Evolutionary conservation across 2,113 vertebrate genomes (phyloP), one percentile per base, ranked within the genome.

Genomic region (Oncorhynchus mykiss): DNA sequence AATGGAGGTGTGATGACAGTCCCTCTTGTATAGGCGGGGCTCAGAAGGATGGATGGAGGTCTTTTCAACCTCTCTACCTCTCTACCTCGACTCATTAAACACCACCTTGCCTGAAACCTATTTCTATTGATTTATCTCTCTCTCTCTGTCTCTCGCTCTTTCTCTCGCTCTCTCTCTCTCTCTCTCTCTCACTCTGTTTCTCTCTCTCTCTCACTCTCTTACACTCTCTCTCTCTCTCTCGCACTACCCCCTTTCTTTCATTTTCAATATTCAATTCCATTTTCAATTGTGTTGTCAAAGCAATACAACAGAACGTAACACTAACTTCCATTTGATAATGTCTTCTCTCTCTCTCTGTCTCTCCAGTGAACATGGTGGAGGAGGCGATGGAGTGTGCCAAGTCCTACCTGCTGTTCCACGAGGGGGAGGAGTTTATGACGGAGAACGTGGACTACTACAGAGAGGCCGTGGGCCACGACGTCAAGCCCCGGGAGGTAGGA

Each of bases 361-460:
- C 14, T 77, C 45, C 84, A 99, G 98, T 93, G 0, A 92, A 92
- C 11, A 87, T 91, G 71, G 89, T 95, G 0, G 29, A 93, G 59
- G 95, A 95, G 84, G 96, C 97, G 0, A 77, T 99, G 79, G 92
- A 94, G 83, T 96, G 95, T 71, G 93, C 95, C 70, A 93, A 91
- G 78, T 92, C 96, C 65, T 99, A 97, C 85, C 93, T 99, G 57
- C 89, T 99, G 0, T 95, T 98, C 87, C 96, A 97, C 45, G 90
- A 97, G 0, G 93, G 91, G 0, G 96, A 98, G 0, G 93, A 95
- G 80, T 96, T 95, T 71, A 95, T 99, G 85, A 88, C 90, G 1
- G 95, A 98, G 27, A 99, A 99, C 0, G 91, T 91, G 29, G 89
- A 90, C 16, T 96, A 94, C 80, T 99, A 97, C 0, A 86, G 93